Evolutionary conservation across 2,888 invertebrate genomes (phyloP), one percentile per base, ranked within the genome.

Genomic region (Paralinhomoeus sp.): DNA sequence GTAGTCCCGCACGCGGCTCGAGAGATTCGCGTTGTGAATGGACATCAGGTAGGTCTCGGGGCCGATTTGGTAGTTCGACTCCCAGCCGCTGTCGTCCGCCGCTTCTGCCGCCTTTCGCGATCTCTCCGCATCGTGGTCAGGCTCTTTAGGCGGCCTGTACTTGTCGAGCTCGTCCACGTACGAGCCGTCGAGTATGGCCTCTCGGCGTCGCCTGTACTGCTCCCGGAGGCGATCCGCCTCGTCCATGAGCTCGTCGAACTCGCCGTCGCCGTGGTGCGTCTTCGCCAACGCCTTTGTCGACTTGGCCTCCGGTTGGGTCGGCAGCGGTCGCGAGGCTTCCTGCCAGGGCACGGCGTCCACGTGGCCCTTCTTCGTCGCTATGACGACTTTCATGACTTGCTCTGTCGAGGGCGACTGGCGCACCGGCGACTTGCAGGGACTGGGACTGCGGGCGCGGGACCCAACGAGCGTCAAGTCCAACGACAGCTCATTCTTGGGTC

Each of bases 1-100:
- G 40, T 56, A 56, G 46, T 61, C 59, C 20, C 61, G 51, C 20
- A 65, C 58, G 21, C 65, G 54, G 3, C 61, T 80, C n/a, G 91
- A 87, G 71, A 93, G 89, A 63, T 78, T 77, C 1, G 84, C 80
- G 66, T 91, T 91, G 43, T 85, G 74, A 20, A 89, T 71, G 62
- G 91, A 91, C 37, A 93, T 72, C 9, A 93, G 69, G 64, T 91
- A 87, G 1, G 91, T 89, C 63, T 93, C 91, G 0, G 89, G 89
- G 0, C 93, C 91, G 64, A 82, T 79, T 68, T 89, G 85, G 67
- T 89, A 89, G 60, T 84, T 83, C 57, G 41, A 63, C 44, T 59
- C 54, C 64, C 65, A 67, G 37, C 64, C 64, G 45, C 58, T 63
- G 27, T 54, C 55, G 42, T 61, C 61, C 18, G 59, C 49, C 40